A percentile compares a stretch with the other conserved stretches of the same genome.
Conservation (phyloP, 1,140 invertebrate species). For the Neodiprion pinetum region DNA sequence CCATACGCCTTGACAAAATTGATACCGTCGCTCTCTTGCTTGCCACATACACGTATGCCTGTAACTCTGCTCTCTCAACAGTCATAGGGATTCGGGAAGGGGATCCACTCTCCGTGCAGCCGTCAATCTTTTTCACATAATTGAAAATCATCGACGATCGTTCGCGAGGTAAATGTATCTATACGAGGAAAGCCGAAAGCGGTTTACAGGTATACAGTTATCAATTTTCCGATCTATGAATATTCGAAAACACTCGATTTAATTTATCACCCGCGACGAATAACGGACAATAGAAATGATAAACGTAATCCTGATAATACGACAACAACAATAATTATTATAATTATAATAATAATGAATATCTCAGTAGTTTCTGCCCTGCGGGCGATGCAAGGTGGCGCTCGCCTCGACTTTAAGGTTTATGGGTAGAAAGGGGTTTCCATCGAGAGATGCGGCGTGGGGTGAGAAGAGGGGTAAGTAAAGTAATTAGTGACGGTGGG, state of each 20-base stretch:
- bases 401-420: conserved; percentile 41
- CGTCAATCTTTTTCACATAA: too few relatives aligned
- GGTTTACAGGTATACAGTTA: conserved; percentile 28
- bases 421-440: conserved; percentile 39
- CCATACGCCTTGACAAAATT: not conserved
- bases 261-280: not conserved
- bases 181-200: conserved; percentile 11
- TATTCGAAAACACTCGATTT: too few relatives aligned
- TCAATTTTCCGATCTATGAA: not conserved
- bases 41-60: too few relatives aligned
- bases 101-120: too few relatives aligned
- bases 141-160: too few relatives aligned
- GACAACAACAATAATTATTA: not conserved
- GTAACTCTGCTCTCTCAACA: too few relatives aligned
- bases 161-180: too few relatives aligned
- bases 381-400: conserved; percentile 30
- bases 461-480: conserved; percentile 40
- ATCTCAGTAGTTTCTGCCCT: conserved; percentile 10
- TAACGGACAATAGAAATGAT: not conserved
- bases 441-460: conserved; percentile 25
- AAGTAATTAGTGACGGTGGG: conserved; percentile 53
- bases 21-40: not conserved
- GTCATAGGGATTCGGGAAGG: too few relatives aligned
- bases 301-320: not conserved
- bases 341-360: conserved; percentile 16